Conservation (phyloP, 2,888 invertebrate species). For the Callyntrura sp. region DNA sequence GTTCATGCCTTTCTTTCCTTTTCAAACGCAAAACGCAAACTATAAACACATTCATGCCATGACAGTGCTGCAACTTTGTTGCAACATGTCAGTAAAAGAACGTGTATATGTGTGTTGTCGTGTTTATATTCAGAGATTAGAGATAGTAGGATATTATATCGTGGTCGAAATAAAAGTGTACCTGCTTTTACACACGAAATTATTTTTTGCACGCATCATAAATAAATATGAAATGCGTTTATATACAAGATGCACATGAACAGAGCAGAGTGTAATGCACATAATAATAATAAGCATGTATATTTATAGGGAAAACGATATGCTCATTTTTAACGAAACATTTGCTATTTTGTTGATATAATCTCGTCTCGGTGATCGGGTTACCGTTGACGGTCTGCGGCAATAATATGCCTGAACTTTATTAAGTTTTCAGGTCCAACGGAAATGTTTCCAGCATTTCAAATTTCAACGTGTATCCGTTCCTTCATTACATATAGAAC, state of each 20-base stretch:
- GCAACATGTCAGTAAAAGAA: slow-evolving; percentile 27
- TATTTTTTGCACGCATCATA: slow-evolving; percentile 57
- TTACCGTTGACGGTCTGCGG: too few relatives aligned
- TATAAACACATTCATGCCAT: background rate
- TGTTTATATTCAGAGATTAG: too few relatives aligned
- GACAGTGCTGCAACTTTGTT: background rate
- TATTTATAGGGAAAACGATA: background rate
- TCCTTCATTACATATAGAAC: too few relatives aligned
- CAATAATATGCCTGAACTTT: too few relatives aligned
- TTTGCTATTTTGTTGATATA: background rate
- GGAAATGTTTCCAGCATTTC: too few relatives aligned
- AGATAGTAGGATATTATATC: too few relatives aligned
- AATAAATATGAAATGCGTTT: background rate
- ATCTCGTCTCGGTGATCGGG: too few relatives aligned
- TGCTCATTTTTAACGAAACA: background rate
- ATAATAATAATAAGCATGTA: background rate
- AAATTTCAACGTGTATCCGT: too few relatives aligned
- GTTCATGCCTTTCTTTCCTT: background rate
- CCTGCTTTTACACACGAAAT: slow-evolving; percentile 25
- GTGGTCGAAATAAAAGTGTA: background rate
- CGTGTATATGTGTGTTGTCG: too few relatives aligned
- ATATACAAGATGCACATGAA: slow-evolving; percentile 19
- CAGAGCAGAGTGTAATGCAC: too few relatives aligned
- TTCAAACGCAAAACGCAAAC: slow-evolving; percentile 3
- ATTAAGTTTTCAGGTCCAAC: too few relatives aligned